Percentiles rank a stretch among this genome's conserved stretches.
Evolutionary conservation across 2,888 invertebrate species (phyloP).

Genomic region (Itoplectis maculator): DNA sequence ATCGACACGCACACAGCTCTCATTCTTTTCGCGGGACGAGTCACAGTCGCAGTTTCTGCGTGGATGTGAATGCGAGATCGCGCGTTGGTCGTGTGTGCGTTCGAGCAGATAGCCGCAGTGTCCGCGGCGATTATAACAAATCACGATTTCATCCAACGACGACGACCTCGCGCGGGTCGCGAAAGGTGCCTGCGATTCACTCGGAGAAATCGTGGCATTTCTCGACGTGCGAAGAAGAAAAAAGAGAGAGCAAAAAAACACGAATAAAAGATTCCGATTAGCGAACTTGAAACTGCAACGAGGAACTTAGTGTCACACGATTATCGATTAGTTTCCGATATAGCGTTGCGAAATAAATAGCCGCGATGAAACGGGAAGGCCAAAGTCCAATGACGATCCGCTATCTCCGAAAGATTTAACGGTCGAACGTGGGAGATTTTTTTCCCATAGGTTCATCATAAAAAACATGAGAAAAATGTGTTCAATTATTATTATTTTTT

Average conservation of each 20-base stretch:
- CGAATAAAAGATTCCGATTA: neutral
- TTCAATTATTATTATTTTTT: too few species aligned
- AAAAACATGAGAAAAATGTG: too few species aligned
- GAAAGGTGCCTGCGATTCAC: too few species aligned
- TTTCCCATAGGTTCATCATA: neutral
- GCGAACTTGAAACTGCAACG: neutral
- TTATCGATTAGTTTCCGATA: conserved; percentile 5
- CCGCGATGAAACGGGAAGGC: neutral
- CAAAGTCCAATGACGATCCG: conserved; percentile 7
- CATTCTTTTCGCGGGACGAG: conserved; percentile 4
- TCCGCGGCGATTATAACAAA: conserved; percentile 26
- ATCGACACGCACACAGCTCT: too few species aligned
- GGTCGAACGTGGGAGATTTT: neutral
- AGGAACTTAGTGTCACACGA: neutral
- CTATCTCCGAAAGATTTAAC: neutral
- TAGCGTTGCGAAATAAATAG: neutral
- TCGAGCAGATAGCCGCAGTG: neutral
- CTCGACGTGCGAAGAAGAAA: too few species aligned
- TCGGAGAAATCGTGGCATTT: too few species aligned
- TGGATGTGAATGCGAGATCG: too few species aligned
- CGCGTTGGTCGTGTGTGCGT: too few species aligned
- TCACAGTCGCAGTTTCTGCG: too few species aligned
- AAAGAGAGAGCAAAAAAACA: neutral
- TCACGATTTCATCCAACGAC: conserved; percentile 46
- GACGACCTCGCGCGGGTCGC: conserved; percentile 26